Conservation (phyloP, 2,797 vertebrate genomes). For the Zenarchopterus dispar region DNA sequence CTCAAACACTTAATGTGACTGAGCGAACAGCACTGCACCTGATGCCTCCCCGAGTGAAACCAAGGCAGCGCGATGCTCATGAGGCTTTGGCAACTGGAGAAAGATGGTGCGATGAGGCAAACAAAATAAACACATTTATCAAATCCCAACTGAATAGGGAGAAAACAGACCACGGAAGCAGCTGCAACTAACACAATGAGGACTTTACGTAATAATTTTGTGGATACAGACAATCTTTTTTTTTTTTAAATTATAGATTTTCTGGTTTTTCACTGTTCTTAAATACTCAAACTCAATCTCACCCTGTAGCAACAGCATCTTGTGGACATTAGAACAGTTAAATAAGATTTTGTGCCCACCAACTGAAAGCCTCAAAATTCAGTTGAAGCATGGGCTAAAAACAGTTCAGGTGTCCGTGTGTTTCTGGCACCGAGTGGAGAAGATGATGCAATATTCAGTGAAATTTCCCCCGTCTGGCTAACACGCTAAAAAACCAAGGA, state of each 20-base stretch:
- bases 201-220: slow-evolving; percentile 8
- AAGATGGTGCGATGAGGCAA: neutral
- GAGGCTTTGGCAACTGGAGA: slow-evolving; percentile 20
- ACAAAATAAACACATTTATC: neutral
- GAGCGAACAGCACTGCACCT: slow-evolving; percentile 50
- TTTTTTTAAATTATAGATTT: too few relatives aligned
- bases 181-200: slow-evolving; percentile 19
- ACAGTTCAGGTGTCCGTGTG: neutral
- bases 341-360: neutral
- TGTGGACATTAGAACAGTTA: neutral
- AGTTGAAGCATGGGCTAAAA: neutral
- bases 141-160: slow-evolving; percentile 13
- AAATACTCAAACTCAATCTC: neutral
- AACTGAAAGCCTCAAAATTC: neutral
- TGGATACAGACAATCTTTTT: neutral
- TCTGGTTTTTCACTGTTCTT: neutral
- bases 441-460: slow-evolving; percentile 26
- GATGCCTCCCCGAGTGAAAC: slow-evolving; percentile 47
- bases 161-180: slow-evolving; percentile 2
- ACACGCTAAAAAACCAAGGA: slow-evolving; percentile 15
- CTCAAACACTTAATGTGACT: slow-evolving; percentile 51
- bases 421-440: slow-evolving; percentile 4
- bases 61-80: slow-evolving; percentile 20
- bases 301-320: neutral
- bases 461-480: slow-evolving; percentile 14